Conservation (phyloP, 2,113 vertebrate genomes). For the Cryptotis parvus region DNA sequence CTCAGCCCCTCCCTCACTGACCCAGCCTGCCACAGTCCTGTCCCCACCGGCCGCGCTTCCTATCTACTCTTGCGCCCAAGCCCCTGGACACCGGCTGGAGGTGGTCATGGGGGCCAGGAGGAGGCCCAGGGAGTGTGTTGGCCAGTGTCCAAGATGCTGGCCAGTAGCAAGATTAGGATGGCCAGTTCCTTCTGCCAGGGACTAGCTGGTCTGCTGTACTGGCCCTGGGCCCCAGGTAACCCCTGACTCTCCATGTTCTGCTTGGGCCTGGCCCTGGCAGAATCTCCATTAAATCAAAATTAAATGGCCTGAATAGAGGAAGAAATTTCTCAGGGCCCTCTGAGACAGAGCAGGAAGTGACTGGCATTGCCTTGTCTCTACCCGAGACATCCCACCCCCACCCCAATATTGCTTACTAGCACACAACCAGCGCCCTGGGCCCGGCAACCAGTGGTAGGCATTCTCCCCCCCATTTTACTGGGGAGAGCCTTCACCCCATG, state of each 20-base stretch:
- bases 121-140: slow-evolving; percentile 27
- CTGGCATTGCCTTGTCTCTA: neutral
- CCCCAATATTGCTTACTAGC: neutral
- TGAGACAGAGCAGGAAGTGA: neutral
- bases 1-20: neutral
- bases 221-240: neutral
- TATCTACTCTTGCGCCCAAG: neutral
- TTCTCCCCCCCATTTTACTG: too few species aligned
- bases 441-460: too few species aligned
- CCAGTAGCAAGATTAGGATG: neutral
- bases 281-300: neutral
- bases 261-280: neutral
- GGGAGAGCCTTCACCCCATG: too few species aligned
- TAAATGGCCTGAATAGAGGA: neutral
- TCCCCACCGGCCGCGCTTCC: neutral
- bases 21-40: neutral
- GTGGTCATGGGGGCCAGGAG: neutral
- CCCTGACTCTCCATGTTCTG: neutral
- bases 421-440: neutral
- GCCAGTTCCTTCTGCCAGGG: neutral
- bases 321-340: neutral
- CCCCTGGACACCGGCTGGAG: neutral
- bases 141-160: slow-evolving; percentile 76
- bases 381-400: neutral
- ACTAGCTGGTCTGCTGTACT: neutral